phyloP scores from a whole-genome alignment of 2,113 vertebrate genomes.

The Pseudopodoces humilis region DNA sequence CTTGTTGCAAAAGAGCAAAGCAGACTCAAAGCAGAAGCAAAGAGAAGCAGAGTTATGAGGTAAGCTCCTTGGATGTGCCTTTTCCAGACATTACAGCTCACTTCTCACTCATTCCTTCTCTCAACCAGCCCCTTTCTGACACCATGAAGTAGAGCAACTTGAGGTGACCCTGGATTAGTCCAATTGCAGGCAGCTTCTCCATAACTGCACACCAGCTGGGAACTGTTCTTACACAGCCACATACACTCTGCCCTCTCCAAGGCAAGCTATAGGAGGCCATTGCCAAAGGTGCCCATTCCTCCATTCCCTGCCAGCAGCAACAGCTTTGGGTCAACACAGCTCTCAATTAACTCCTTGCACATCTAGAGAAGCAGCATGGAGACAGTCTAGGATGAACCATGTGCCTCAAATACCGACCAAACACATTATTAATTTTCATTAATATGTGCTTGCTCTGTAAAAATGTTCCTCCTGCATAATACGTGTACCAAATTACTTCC shows the following conservation, averaged over 20 bases:
- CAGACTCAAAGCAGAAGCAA: background rate
- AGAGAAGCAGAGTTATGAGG: background rate
- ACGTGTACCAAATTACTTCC: background rate
- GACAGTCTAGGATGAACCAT: background rate
- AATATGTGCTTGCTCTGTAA: background rate
- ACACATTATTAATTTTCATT: background rate
- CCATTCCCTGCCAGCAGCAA: background rate
- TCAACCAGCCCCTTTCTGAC: background rate
- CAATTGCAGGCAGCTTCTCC: background rate
- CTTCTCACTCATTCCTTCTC: background rate
- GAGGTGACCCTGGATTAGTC: background rate
- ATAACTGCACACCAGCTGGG: background rate
- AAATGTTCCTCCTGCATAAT: background rate
- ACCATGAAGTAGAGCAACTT: background rate
- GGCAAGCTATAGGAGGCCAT: background rate
- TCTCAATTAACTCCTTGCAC: background rate
- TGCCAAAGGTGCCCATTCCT: background rate
- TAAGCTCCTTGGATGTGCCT: background rate
- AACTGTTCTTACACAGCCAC: background rate
- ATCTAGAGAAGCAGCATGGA: background rate
- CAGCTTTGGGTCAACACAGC: background rate
- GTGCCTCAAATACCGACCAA: background rate
- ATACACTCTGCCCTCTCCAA: rapidly evolving
- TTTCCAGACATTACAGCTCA: rapidly evolving
- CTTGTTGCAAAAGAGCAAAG: background rate